A percentile compares a stretch with the other conserved stretches of the same genome.
Evolutionary conservation across 53 echinoderm and acorn worm genomes (phyloP).

Genomic region (Arbacia lixula): DNA sequence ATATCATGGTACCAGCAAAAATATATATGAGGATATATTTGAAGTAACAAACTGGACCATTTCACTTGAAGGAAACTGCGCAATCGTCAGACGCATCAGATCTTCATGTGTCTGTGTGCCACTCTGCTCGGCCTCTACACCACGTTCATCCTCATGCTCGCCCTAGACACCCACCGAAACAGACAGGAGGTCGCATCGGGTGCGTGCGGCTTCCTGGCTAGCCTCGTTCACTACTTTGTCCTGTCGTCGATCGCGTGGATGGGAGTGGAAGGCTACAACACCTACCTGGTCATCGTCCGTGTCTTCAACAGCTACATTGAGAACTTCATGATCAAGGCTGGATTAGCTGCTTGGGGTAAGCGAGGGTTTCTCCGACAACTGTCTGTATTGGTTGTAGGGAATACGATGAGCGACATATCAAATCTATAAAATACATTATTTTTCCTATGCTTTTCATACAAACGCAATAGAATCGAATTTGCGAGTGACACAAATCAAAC

Average conservation of each 20-base stretch:
- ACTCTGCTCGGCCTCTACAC: slow-evolving; percentile 16
- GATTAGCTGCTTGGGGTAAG: slow-evolving; percentile 32
- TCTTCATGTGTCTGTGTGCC: slow-evolving; percentile 40
- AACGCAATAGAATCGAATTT: too few species aligned
- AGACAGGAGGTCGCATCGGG: neutral
- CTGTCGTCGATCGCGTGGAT: slow-evolving; percentile 40
- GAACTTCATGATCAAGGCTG: slow-evolving; percentile 31
- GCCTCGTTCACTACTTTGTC: slow-evolving; percentile 29
- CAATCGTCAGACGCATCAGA: slow-evolving; percentile 5
- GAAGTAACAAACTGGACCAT: too few species aligned
- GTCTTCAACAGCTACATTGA: slow-evolving; percentile 36
- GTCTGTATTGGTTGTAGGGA: too few species aligned
- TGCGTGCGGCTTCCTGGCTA: slow-evolving; percentile 9
- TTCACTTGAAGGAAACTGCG: slow-evolving; percentile 22
- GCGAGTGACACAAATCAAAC: too few species aligned
- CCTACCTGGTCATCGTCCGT: slow-evolving; percentile 23
- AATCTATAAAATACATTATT: too few species aligned
- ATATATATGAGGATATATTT: too few species aligned
- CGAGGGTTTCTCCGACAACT: too few species aligned
- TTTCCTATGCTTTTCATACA: too few species aligned
- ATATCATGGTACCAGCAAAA: too few species aligned
- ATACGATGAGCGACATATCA: too few species aligned
- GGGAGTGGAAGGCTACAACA: slow-evolving; percentile 40
- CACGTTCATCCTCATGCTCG: slow-evolving; percentile 17
- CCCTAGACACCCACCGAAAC: neutral